A percentile compares a stretch with the other conserved stretches of the same genome.
phyloP scores from a whole-genome alignment of 2,888 invertebrate species.

The Drosophila prostipennis region DNA sequence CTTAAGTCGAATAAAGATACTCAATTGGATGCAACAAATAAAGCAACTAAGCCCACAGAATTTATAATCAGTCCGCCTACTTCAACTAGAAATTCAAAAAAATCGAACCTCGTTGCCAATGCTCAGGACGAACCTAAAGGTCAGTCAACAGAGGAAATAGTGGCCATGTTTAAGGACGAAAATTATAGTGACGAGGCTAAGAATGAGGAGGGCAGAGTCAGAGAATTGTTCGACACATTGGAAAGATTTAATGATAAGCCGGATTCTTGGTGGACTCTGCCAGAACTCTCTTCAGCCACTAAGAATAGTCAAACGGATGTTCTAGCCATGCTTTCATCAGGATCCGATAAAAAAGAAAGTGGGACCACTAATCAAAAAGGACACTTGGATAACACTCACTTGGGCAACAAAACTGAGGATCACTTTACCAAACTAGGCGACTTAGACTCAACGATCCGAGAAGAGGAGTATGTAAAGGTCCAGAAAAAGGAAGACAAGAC shows the following conservation, averaged over 20 bases:
- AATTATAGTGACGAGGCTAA: background rate
- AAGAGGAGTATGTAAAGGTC: background rate
- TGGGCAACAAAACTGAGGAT: background rate
- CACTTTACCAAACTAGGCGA: background rate
- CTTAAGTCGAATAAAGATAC: slow-evolving; percentile 1
- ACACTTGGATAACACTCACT: too few relatives aligned
- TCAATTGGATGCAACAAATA: too few relatives aligned
- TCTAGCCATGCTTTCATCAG: background rate
- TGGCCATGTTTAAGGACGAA: slow-evolving; percentile 22
- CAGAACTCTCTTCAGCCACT: background rate
- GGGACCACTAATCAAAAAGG: too few relatives aligned
- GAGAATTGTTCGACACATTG: background rate
- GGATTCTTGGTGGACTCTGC: background rate
- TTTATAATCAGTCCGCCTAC: background rate
- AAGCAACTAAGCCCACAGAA: background rate
- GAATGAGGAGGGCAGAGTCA: background rate
- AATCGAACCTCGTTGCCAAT: background rate
- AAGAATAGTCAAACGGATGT: background rate
- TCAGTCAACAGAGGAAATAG: slow-evolving; percentile 21
- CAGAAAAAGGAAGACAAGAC: background rate
- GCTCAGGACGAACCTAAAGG: background rate
- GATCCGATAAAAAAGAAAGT: background rate
- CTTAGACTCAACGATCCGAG: background rate
- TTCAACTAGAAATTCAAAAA: background rate
- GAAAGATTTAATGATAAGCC: background rate